Conservation (phyloP, 2,888 invertebrate species). For the Lymantria dispar region DNA sequence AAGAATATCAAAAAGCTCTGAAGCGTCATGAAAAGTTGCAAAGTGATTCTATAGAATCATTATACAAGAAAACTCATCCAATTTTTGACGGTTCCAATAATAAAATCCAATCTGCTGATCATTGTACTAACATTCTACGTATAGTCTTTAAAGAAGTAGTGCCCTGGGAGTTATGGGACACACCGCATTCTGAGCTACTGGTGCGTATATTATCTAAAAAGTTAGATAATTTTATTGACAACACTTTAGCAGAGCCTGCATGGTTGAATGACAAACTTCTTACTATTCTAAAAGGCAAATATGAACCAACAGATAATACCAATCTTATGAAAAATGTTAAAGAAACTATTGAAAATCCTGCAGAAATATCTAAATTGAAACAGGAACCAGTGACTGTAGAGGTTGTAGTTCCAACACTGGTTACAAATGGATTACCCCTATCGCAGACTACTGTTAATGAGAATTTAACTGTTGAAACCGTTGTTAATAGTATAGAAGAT, state of each 20-base stretch:
- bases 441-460: slow-evolving; percentile 29
- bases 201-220: slow-evolving; percentile 84
- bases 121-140: slow-evolving; percentile 83
- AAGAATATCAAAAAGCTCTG: slow-evolving; percentile 84
- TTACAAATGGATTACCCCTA: slow-evolving; percentile 39
- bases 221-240: slow-evolving; percentile 74
- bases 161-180: slow-evolving; percentile 86
- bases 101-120: slow-evolving; percentile 73
- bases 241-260: slow-evolving; percentile 72
- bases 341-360: not conserved
- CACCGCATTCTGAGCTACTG: slow-evolving; percentile 84
- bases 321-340: slow-evolving; percentile 8
- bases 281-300: slow-evolving; percentile 47
- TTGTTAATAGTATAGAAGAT: slow-evolving; percentile 26
- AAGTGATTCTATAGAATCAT: slow-evolving; percentile 62
- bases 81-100: slow-evolving; percentile 50
- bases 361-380: slow-evolving; percentile 6
- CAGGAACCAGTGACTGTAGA: slow-evolving; percentile 33
- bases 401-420: slow-evolving; percentile 37
- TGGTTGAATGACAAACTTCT: slow-evolving; percentile 73
- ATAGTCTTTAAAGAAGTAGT: slow-evolving; percentile 83
- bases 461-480: slow-evolving; percentile 21
- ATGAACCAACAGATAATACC: not conserved
- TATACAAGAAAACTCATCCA: slow-evolving; percentile 72
- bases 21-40: slow-evolving; percentile 79